phyloP scores from a whole-genome alignment of 2,797 vertebrate species.

The Manis crassicaudata region DNA sequence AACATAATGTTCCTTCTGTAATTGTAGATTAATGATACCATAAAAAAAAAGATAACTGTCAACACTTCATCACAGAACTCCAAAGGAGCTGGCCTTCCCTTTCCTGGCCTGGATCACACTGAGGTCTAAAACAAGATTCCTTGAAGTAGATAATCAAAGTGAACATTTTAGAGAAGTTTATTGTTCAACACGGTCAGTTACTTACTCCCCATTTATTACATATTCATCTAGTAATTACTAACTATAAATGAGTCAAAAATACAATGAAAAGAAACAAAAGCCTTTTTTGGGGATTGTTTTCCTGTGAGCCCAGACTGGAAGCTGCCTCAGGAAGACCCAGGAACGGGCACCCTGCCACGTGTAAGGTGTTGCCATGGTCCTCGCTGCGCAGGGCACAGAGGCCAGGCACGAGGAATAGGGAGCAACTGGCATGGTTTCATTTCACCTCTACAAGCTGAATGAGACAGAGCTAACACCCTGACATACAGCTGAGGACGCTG shows the following conservation, averaged over 20 bases:
- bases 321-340: neutral
- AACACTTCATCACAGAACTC: neutral
- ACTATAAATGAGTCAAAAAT: neutral
- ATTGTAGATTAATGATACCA: no score
- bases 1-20: no score
- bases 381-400: neutral
- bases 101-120: neutral
- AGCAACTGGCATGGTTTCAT: neutral
- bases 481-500: neutral
- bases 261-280: neutral
- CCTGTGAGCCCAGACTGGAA: neutral
- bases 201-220: neutral
- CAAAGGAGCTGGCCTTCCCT: neutral
- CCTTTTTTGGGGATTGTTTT: neutral
- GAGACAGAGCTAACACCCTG: no score
- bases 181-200: neutral
- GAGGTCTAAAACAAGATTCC: neutral
- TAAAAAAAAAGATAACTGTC: no score
- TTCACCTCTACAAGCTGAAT: neutral
- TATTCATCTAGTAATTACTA: neutral
- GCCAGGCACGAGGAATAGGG: no score
- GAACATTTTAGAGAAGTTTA: neutral
- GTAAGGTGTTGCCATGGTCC: neutral
- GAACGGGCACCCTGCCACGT: accelerated
- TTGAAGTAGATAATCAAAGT: neutral